Evolutionary conservation across 2,888 invertebrate species (phyloP).

Genomic region (Dendrolimus houi): DNA sequence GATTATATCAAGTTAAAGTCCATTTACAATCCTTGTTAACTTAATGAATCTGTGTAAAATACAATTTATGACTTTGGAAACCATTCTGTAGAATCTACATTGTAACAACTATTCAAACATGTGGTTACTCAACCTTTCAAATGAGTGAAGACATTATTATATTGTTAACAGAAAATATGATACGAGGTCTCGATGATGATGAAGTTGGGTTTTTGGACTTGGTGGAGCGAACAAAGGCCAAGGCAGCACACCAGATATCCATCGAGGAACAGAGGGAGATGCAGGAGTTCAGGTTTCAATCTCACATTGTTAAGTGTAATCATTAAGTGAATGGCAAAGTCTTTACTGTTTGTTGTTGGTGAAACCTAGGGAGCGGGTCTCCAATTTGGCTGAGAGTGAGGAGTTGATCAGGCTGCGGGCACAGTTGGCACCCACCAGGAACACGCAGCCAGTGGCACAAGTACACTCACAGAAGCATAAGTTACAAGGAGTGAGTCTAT

Average conservation of each 20-base stretch:
- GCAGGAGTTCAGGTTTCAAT: constrained; percentile 85
- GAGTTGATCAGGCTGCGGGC: constrained; percentile 58
- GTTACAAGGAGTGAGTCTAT: constrained; percentile 50
- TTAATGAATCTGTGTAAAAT: too few relatives aligned
- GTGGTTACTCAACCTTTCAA: too few relatives aligned
- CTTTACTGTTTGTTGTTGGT: background rate
- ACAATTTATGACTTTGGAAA: too few relatives aligned
- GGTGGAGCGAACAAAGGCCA: constrained; percentile 90
- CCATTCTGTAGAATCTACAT: too few relatives aligned
- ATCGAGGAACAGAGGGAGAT: constrained; percentile 91
- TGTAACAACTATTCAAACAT: too few relatives aligned
- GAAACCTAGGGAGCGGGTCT: constrained; percentile 67
- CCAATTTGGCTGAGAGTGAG: constrained; percentile 59
- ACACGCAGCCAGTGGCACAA: constrained; percentile 14
- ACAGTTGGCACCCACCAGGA: constrained; percentile 70
- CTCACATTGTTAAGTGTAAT: constrained; percentile 32
- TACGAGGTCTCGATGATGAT: constrained; percentile 95
- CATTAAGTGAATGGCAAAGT: background rate
- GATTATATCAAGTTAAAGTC: too few relatives aligned
- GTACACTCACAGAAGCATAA: constrained; percentile 60
- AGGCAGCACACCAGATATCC: constrained; percentile 88
- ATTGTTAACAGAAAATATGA: constrained; percentile 81
- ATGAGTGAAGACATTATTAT: too few relatives aligned
- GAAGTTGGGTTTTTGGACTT: constrained; percentile 96
- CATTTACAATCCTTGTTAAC: too few relatives aligned